A percentile compares a stretch with the other conserved stretches of the same genome.
Evolutionary conservation across 1,140 invertebrate genomes (phyloP).

Genomic region (Aleiodes sp.): DNA sequence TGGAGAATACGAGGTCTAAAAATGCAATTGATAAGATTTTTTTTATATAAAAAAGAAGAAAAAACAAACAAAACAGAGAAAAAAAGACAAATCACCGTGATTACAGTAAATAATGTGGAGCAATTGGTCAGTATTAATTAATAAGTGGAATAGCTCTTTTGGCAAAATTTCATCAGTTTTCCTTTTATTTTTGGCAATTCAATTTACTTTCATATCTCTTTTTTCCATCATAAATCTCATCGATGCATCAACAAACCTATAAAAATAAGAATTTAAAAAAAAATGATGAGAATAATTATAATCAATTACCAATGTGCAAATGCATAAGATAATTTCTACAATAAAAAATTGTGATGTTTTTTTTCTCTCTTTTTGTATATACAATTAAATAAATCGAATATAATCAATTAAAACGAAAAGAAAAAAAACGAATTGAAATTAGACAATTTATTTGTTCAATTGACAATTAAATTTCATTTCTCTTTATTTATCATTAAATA

Average conservation of each 20-base stretch:
- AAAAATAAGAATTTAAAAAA: not conserved
- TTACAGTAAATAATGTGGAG: not conserved
- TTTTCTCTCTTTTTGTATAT: not conserved
- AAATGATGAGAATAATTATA: not conserved
- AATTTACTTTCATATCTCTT: not conserved
- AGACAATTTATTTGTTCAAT: not conserved
- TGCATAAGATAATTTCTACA: conserved; percentile 9
- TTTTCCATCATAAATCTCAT: not conserved
- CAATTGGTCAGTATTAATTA: conserved; percentile 7
- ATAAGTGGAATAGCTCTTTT: not conserved
- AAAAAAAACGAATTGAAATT: not conserved
- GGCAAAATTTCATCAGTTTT: not conserved
- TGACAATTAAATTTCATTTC: not conserved
- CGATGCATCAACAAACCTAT: not conserved
- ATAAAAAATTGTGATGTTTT: conserved; percentile 13
- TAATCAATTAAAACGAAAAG: not conserved
- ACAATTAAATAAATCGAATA: not conserved
- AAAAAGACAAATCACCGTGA: conserved; percentile 1
- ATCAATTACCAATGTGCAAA: not conserved
- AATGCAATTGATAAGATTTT: conserved; percentile 11
- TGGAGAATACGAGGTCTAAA: conserved; percentile 6
- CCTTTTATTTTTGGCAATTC: not conserved
- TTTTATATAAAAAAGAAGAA: not conserved
- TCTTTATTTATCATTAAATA: conserved; percentile 25
- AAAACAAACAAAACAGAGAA: too few relatives aligned